These are phyloP conservation scores for Perognathus longimembris DNA, from an alignment of 2,113 vertebrate genomes.

Conservation along the genomic window DNA sequence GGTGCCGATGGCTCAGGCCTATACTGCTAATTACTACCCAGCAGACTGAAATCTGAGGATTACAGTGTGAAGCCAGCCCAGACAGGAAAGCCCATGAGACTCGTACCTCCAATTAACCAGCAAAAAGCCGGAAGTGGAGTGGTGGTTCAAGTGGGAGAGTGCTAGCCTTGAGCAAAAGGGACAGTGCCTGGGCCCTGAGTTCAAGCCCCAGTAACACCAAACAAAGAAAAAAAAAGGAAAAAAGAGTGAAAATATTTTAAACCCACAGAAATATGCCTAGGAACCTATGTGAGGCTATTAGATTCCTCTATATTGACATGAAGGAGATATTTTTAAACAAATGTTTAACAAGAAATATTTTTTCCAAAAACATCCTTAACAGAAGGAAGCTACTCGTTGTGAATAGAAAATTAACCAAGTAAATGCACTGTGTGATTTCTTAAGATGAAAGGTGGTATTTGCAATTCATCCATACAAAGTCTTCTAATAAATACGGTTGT, in stretches of 20 bases:
- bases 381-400: background rate
- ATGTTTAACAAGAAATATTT: background rate
- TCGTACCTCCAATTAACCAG: too few relatives aligned
- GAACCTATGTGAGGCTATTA: background rate
- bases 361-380: background rate
- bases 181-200: background rate
- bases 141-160: too few relatives aligned
- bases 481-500: background rate
- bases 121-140: too few relatives aligned
- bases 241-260: background rate
- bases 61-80: too few relatives aligned
- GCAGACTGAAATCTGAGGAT: too few relatives aligned
- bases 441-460: background rate
- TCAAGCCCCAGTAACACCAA: background rate
- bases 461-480: background rate
- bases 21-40: background rate
- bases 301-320: background rate
- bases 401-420: background rate
- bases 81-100: too few relatives aligned
- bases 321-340: background rate
- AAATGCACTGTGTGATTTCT: too few relatives aligned
- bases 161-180: too few relatives aligned
- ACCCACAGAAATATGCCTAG: background rate
- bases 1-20: too few relatives aligned
- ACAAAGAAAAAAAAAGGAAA: background rate